These are phyloP conservation scores for Euclidia mi DNA, from an alignment of 2,888 invertebrate genomes.

Conservation along the genomic window DNA sequence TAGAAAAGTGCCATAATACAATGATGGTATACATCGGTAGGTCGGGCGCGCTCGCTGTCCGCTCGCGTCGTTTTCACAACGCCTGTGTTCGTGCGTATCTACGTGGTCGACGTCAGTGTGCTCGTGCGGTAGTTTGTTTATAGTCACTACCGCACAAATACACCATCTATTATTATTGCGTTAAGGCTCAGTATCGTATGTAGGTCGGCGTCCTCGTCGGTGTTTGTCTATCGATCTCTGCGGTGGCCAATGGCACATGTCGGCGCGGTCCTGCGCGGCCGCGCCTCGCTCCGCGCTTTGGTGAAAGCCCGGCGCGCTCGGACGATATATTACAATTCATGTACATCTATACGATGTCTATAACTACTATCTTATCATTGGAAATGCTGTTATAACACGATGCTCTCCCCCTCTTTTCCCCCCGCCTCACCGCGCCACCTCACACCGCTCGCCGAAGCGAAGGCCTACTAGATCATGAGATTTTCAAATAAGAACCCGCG, in stretches of 20 bases:
- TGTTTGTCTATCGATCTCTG: conserved; percentile 91
- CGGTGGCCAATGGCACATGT: conserved; percentile 91
- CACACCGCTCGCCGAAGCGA: conserved; percentile 35
- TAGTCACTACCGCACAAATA: conserved; percentile 81
- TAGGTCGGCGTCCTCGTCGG: conserved; percentile 88
- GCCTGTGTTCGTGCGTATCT: conserved; percentile 79
- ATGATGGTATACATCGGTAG: conserved; percentile 82
- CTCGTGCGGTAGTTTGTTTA: conserved; percentile 90
- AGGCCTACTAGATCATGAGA: conserved; percentile 76
- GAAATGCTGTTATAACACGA: conserved; percentile 65
- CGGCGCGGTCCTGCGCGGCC: conserved; percentile 88
- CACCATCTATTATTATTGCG: conserved; percentile 69
- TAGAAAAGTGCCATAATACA: conserved; percentile 87
- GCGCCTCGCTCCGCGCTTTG: conserved; percentile 74
- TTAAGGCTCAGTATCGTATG: conserved; percentile 84
- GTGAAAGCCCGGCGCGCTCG: conserved; percentile 85
- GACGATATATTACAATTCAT: conserved; percentile 66
- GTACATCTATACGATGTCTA: conserved; percentile 68
- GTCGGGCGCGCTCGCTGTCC: conserved; percentile 77
- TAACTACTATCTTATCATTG: conserved; percentile 78
- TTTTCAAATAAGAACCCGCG: conserved; percentile 72
- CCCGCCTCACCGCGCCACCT: conserved; percentile 35
- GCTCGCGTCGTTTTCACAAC: conserved; percentile 84
- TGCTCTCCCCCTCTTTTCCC: conserved; percentile 40
- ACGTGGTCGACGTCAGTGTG: conserved; percentile 82